These are phyloP conservation scores for Smithornis capensis DNA, from an alignment of 2,113 vertebrate genomes.

Conservation along the genomic window DNA sequence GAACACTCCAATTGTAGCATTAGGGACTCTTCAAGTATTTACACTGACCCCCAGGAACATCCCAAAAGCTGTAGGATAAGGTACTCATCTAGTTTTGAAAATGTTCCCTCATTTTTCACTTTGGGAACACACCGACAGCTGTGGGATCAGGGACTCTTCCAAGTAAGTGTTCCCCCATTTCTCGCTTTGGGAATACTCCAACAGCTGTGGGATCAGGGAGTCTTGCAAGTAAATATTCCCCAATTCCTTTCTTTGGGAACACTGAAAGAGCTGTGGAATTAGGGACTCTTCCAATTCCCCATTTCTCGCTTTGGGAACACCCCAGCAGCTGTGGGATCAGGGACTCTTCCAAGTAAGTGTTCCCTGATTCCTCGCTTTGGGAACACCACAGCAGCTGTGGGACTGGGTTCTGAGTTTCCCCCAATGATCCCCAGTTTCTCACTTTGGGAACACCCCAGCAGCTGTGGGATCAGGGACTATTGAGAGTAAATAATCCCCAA, in stretches of 20 bases:
- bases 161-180: neutral
- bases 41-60: too few species aligned
- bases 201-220: neutral
- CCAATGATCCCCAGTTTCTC: neutral
- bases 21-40: neutral
- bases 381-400: neutral
- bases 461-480: neutral
- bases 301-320: neutral
- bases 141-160: neutral
- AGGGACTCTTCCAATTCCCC: neutral
- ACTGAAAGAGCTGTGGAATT: neutral
- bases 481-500: neutral
- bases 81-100: too few species aligned
- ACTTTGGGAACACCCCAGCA: neutral
- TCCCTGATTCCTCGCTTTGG: neutral
- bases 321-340: accelerated
- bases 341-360: too few species aligned
- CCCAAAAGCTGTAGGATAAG: too few species aligned
- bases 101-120: neutral
- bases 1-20: neutral
- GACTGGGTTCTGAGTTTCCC: neutral
- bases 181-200: accelerated
- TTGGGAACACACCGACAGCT: neutral
- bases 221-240: neutral
- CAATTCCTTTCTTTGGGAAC: neutral